Evolutionary conservation across 2,888 invertebrate genomes (phyloP).

Genomic region (Heliconius erato): DNA sequence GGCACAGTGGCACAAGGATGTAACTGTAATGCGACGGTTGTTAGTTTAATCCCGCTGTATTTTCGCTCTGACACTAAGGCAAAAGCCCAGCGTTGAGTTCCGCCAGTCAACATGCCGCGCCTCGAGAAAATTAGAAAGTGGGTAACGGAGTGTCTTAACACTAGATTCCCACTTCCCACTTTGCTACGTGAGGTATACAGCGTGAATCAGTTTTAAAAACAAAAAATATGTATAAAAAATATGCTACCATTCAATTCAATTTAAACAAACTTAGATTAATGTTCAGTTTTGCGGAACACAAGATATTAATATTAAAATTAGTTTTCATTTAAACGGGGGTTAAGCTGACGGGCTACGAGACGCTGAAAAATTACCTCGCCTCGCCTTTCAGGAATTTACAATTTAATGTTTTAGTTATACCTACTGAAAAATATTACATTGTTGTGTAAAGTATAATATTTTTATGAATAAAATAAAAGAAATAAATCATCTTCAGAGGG

Average conservation of each 20-base stretch:
- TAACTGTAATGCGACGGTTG: no score
- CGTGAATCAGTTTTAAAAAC: no score
- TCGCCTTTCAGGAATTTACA: constrained; percentile 61
- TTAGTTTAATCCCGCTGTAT: no score
- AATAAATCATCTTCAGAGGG: background rate
- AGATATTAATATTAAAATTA: constrained; percentile 78
- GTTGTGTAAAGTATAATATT: background rate
- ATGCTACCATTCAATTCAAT: constrained; percentile 3
- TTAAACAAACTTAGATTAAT: constrained; percentile 50
- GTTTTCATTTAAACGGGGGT: constrained; percentile 73
- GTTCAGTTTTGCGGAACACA: constrained; percentile 54
- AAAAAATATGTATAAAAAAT: background rate
- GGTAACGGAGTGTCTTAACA: no score
- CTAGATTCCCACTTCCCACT: no score
- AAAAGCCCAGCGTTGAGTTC: no score
- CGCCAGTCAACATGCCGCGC: no score
- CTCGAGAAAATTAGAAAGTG: no score
- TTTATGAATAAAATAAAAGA: background rate
- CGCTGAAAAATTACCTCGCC: constrained; percentile 71
- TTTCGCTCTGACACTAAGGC: no score
- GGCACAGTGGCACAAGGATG: no score
- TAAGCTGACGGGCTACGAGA: constrained; percentile 66
- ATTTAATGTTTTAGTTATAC: constrained; percentile 51
- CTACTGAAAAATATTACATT: background rate
- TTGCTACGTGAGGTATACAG: no score